Conservation (phyloP, 2,113 vertebrate species). For the Climacteris rufus region DNA sequence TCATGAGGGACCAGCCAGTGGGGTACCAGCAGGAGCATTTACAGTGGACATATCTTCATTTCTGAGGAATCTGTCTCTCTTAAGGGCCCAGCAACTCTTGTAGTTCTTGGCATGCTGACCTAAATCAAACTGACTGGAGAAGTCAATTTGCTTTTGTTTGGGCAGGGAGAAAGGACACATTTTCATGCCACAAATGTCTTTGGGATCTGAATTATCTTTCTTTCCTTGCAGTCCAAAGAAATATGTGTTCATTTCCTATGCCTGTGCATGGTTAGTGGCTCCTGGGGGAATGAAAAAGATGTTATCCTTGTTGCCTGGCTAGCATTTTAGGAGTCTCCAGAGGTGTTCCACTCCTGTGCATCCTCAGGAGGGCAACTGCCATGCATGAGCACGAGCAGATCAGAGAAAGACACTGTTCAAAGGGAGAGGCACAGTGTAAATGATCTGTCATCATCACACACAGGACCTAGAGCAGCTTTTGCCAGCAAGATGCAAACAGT, state of each 20-base stretch:
- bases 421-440: background rate
- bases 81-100: background rate
- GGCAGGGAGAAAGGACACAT: background rate
- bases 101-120: background rate
- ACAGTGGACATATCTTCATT: background rate
- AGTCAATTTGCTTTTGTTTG: background rate
- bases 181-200: background rate
- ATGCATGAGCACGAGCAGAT: fast-evolving
- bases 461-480: background rate
- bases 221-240: background rate
- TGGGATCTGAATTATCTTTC: background rate
- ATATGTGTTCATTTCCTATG: background rate
- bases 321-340: slow-evolving; percentile 4
- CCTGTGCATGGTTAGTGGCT: background rate
- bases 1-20: background rate
- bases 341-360: background rate
- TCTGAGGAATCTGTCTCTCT: background rate
- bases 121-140: background rate
- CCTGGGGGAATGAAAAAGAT: background rate
- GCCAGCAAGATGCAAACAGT: background rate
- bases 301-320: background rate
- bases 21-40: background rate
- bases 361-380: background rate
- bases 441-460: background rate
- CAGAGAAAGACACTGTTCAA: background rate